Evolutionary conservation across 2,888 invertebrate species (phyloP), one percentile per base, ranked within the genome.

Genomic region (Caenorhabditis sp.): DNA sequence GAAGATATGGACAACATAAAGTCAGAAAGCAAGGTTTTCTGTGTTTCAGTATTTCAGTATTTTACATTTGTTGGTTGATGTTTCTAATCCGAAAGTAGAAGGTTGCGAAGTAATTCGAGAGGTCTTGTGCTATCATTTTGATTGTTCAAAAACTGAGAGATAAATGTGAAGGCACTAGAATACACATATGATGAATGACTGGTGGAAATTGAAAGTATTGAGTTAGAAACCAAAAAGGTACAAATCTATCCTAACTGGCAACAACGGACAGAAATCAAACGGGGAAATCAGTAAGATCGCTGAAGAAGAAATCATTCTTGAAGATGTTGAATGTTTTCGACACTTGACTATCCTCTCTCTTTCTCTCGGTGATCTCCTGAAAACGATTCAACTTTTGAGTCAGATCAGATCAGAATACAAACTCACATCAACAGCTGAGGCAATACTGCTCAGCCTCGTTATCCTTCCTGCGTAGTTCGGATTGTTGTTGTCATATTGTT

Each of bases 271-370:
- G 35, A 61, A 64, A 56, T 58, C 40, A 77, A 55, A 84, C 84
- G 60, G 82, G 82, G 56, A 84, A 79, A 78, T 80, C 82, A 51
- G 79, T 83, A 53, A 85, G 80, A 67, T 82, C 83, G 58, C 79
- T 80, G 56, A 83, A 82, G 71, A 80, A 85, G 65, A 85, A 78
- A 51, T 85, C 85, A 24, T 70, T 80, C 60, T 85, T 85, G 71
- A 85, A 85, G 32, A 85, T 84, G 62, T 85, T 85, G 78, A 85
- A 85, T 50, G 85, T 85, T 26, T 79, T 82, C 8, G 85, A 82
- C 53, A 85, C 80, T 67, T 84, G 82, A 65, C 80, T 74, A 40
- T 85, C 85, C 50, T 85, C 85, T 50, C 78, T 58, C 32, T 80
- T 70, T 15, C 82, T 61, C 67, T 80, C 80, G 18, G 77, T 72